Evolutionary conservation across 2,888 invertebrate species (phyloP).

Genomic region (Malachius bipustulatus): DNA sequence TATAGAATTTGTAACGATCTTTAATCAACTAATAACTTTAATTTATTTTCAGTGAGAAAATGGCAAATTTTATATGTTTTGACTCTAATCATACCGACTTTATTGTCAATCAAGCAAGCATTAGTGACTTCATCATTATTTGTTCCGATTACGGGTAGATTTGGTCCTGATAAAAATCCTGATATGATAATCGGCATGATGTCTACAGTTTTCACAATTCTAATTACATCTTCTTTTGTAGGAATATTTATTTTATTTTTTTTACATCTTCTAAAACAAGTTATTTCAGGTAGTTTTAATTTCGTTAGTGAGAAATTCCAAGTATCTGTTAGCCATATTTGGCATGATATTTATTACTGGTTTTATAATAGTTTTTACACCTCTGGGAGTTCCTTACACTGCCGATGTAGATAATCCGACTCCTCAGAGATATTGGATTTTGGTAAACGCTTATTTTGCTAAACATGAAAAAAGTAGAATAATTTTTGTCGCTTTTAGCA

Average conservation of each 20-base stretch:
- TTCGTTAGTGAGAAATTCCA: neutral
- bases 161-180: neutral
- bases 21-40: neutral
- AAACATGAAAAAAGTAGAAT: neutral
- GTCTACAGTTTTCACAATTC: neutral
- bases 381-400: slow-evolving; percentile 12
- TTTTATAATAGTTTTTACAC: slow-evolving; percentile 10
- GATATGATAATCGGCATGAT: neutral
- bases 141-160: neutral
- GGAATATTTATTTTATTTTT: neutral
- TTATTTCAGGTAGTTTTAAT: neutral
- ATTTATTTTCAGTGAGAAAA: neutral
- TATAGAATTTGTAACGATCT: neutral
- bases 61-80: neutral
- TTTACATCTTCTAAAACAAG: too few species aligned
- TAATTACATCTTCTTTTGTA: slow-evolving; percentile 1
- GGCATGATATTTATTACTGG: neutral
- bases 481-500: slow-evolving; percentile 1
- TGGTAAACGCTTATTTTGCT: too few species aligned
- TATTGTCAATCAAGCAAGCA: neutral
- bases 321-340: neutral
- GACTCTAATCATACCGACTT: neutral
- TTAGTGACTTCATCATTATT: neutral
- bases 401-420: slow-evolving; percentile 9
- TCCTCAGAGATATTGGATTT: slow-evolving; percentile 12